Base-by-base conservation (phyloP, 2,113 vertebrate genomes). In the Sapayoa aenigma region DNA sequence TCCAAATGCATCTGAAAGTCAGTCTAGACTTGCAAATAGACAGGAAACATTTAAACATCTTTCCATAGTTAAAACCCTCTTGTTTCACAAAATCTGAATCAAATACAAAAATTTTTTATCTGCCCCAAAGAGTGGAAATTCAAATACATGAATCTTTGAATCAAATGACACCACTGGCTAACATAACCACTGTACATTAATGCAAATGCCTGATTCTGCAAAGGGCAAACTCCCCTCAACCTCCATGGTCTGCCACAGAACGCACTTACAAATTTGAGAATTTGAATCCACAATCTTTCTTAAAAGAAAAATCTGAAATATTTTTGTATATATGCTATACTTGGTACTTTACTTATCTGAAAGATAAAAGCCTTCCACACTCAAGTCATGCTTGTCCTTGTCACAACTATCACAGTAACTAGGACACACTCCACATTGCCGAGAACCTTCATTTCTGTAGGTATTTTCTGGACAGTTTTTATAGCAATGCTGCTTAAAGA, bases 381-480 rank as follows among this genome's bases (percentile, higher is more conserved):
- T 99, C 42, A 96, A 98, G 87, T 98, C 96, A 95, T 99, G 99
- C 71, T 97, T 97, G 6, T 95, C 76, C 53, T 96, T 91, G 88
- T 99, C 98, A 92, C 99, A 99, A 96, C 81, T 98, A 10, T 75
- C 72, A 50, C 99, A 99, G 55, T 90, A 93, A 33, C 96, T 87
- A 7, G 96, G 93, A 72, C 99, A 99, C 0, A 96, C 90, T 80
- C 53, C 84, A 87, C 99, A 99, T 41, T 71, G 82, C 90, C 93
- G 96, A 42, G 67, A 67, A 18, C 50, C 50, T 19, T 97, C 92
- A 47, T 96, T 96, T n/a, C 41, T 89, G 90, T 98, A 99, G n/a
- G 98, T 99, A 53, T 97, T 94, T 84, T 98, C 97, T 15, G 99
- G 99, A 71, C 99, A 99, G 47, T 84, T 94, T 93, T 90, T 96